Conservation (phyloP, 2,113 vertebrate genomes). For the Pantherophis guttatus region DNA sequence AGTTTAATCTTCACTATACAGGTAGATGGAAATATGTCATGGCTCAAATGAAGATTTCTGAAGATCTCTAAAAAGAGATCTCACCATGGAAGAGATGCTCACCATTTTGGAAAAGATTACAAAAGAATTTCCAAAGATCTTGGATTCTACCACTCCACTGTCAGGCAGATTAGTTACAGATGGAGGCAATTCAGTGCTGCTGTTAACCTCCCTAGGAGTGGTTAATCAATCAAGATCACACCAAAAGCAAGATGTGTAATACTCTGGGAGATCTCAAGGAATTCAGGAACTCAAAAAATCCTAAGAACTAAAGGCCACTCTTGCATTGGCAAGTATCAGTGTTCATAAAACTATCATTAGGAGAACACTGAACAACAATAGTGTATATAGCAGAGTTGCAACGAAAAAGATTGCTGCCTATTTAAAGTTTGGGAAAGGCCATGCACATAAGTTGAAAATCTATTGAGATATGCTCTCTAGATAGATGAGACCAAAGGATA, state of each 20-base stretch:
- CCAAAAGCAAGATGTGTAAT: not conserved
- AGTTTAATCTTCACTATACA: not conserved
- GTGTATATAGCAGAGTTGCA: not conserved
- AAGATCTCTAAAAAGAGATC: not conserved
- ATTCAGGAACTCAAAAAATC: not conserved
- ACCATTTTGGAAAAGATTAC: not conserved
- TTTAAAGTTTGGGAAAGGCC: not conserved
- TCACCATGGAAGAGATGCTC: not conserved
- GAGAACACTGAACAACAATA: not conserved
- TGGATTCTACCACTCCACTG: not conserved
- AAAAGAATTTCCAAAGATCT: not conserved
- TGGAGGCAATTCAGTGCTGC: not conserved
- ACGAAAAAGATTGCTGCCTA: not conserved
- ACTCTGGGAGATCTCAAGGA: not conserved
- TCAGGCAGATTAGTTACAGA: not conserved
- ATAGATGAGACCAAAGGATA: not conserved
- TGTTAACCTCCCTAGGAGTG: not conserved
- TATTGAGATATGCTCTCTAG: not conserved
- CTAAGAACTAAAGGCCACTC: not conserved
- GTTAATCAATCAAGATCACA: not conserved
- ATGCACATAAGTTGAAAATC: not conserved
- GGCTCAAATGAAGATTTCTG: not conserved
- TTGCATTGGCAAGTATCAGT: not conserved
- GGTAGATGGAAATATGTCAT: not conserved
- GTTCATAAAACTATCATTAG: not conserved